Conservation (phyloP, 1,140 invertebrate species). For the Trichonephila clavata region DNA sequence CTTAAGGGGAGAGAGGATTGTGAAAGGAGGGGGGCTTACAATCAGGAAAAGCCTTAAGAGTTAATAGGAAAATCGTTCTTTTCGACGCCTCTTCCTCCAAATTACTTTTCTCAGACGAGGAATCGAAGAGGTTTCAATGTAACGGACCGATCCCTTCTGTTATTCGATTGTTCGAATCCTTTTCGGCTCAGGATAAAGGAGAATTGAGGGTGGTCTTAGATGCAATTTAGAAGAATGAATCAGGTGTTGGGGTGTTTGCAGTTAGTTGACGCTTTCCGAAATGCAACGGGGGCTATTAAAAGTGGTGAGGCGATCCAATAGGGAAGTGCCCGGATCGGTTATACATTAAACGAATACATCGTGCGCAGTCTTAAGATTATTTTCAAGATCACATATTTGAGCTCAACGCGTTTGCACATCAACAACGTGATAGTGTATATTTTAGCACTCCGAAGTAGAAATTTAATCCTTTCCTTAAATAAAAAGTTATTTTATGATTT, state of each 20-base stretch:
- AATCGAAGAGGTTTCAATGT: conserved; percentile 34
- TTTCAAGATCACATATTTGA: no score
- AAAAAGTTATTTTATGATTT: no score
- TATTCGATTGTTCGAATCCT: conserved; percentile 65
- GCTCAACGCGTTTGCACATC: no score
- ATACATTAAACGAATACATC: no score
- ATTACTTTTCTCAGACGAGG: conserved; percentile 58
- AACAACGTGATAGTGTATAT: no score
- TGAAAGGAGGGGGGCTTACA: background rate
- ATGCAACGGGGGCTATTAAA: background rate
- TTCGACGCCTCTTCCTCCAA: conserved; percentile 55
- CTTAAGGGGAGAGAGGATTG: background rate
- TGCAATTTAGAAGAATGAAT: conserved; percentile 1
- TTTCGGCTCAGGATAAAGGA: conserved; percentile 4
- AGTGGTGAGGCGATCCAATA: background rate
- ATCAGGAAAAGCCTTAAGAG: conserved; percentile 19
- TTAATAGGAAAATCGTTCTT: conserved; percentile 70
- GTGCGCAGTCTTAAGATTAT: no score
- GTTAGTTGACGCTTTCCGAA: background rate
- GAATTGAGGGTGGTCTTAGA: background rate
- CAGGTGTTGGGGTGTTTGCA: background rate
- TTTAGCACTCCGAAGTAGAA: no score
- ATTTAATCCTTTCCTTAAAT: no score
- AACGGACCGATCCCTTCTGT: conserved; percentile 11
- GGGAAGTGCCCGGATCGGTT: no score